These are phyloP conservation scores for Lanistes nyassanus DNA, from an alignment of 1,140 invertebrate genomes.

Conservation along the genomic window DNA sequence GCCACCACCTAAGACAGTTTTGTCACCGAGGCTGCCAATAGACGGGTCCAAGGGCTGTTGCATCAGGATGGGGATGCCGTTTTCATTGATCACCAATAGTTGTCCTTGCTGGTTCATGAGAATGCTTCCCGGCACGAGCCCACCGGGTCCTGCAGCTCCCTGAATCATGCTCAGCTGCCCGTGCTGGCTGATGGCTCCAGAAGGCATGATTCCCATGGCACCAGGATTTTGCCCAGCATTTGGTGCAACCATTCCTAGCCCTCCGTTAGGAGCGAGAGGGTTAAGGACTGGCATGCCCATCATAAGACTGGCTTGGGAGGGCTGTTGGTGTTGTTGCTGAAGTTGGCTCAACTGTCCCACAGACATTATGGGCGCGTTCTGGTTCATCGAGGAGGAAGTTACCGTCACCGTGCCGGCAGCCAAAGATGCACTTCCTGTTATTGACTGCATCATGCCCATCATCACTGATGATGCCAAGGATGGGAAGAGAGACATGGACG, in stretches of 20 bases:
- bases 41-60: slow-evolving; percentile 1
- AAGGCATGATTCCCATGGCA: slow-evolving; percentile 34
- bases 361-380: slow-evolving; percentile 36
- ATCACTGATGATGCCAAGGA: slow-evolving; percentile 10
- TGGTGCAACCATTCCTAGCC: slow-evolving; percentile 4
- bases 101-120: slow-evolving; percentile 32
- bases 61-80: slow-evolving; percentile 39
- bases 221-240: slow-evolving; percentile 6
- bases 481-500: slow-evolving; percentile 23
- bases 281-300: slow-evolving; percentile 11
- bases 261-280: not conserved
- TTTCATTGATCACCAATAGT: slow-evolving; percentile 34
- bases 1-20: not conserved
- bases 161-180: slow-evolving; percentile 3
- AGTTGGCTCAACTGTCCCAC: slow-evolving; percentile 20
- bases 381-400: slow-evolving; percentile 13
- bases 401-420: slow-evolving; percentile 10
- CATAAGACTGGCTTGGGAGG: not conserved
- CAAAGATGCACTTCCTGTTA: slow-evolving; percentile 12
- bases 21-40: slow-evolving; percentile 11
- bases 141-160: not conserved
- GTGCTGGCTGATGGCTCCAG: slow-evolving; percentile 37
- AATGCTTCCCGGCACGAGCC: slow-evolving; percentile 16
- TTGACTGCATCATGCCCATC: slow-evolving; percentile 1
- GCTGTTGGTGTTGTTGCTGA: slow-evolving; percentile 22